Evolutionary conservation across 2,113 vertebrate genomes (phyloP), one percentile per base, ranked within the genome.

Genomic region (Cisticola juncidis): DNA sequence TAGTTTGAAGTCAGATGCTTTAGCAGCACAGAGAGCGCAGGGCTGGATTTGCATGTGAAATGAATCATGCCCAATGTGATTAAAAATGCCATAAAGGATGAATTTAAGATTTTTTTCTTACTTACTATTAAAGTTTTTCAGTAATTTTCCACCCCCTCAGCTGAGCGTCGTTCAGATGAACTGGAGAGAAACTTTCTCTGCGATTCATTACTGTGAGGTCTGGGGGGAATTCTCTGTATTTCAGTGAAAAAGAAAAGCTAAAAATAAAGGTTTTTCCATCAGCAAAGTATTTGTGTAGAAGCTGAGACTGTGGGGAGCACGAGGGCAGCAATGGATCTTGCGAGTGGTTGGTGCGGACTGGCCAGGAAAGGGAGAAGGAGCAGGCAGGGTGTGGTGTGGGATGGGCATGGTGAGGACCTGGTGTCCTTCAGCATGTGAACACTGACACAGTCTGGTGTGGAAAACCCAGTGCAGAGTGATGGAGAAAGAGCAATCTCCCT

Each of bases 11-110:
- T 95, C 92, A 74, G 81, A 74, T 23, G 69, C 61, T 94, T 94
- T 19, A n/a, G 86, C 18, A 1, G 64, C 83, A 60, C 76, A 82
- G 92, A 83, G 74, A 93, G 81, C 68, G 33, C 2, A 12, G 71
- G 83, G 78, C 64, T 4, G 70, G 96, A 94, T 97, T 94, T 97
- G 96, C 95, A 95, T 96, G 86, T 92, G 96, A 94, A 97, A 98
- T 87, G 90, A 84, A 81, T 77, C 40, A 53, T 21, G 83, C 82
- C 84, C 73, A 38, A 91, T 45, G 64, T 61, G 95, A 92, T 83
- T 89, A 79, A 45, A 82, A 89, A 54, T 31, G 21, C 74, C 29
- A 68, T 42, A 82, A 89, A 86, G 90, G 82, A 60, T 93, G 79
- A 60, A 57, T 92, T 93, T 85, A 84, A 94, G 86, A 54, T 65